Evolutionary conservation across 2,888 invertebrate species (phyloP), one percentile per base, ranked within the genome.

Genomic region (Acrobasis consociella): DNA sequence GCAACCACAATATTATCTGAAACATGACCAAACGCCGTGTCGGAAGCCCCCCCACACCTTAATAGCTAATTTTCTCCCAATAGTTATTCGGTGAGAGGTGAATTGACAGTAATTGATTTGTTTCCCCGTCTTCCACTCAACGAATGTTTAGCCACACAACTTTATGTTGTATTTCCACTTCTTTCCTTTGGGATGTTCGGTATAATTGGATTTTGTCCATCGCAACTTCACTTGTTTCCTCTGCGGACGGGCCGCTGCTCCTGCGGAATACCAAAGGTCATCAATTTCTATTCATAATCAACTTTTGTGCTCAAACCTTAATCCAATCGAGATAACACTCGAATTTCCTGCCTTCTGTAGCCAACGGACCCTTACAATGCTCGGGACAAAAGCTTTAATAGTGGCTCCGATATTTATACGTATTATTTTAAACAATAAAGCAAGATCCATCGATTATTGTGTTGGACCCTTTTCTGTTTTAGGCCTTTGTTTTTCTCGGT

Each of bases 81-180:
- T 78, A 80, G 74, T 80, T 81, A 75, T 76, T 76, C 71, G 74
- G 73, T 73, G 73, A 73, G 75, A 76, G 77, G 73, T 71, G 76
- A 79, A 81, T 85, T 82, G 82, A 82, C 81, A 80, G 78, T 83
- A 85, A 87, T 83, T 83, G 84, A 83, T 84, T 85, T 78, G 79
- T 81, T 80, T 71, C 74, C 70, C 66, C 65, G 61, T 69, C 71
- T 75, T 69, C 69, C 71, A 66, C 67, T 72, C 67, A 70, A 68
- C 66, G 67, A 72, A 75, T 72, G 67, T 70, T 74, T 70, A 68
- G 67, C 62, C 64, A 72, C 58, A 62, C 50, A 69, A 70, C 59
- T 68, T 73, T 71, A 67, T 69, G 68, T 66, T 66, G 65, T 69
- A 63, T 69, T 70, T 73, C 65, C 61, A 69, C 65, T 65, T 62